Base-by-base conservation (phyloP, 2,113 vertebrate genomes). In the Hippopotamus amphibius region DNA sequence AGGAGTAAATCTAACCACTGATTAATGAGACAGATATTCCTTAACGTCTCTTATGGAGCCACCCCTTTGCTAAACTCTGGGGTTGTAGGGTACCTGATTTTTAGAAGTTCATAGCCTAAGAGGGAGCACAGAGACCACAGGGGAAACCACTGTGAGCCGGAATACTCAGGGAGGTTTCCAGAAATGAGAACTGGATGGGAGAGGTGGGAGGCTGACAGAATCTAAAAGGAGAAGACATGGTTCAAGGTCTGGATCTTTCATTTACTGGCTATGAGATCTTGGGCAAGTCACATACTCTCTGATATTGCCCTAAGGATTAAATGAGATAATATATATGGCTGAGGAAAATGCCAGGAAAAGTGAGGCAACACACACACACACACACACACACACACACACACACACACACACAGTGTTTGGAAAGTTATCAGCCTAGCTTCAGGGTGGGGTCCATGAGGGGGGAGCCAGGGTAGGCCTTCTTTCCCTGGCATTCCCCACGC, bases 221-320 rank as follows among this genome's bases (percentile, higher is more conserved):
- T 94, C 17, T 57, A 66, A 90, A 93, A 82, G 46, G 65, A 79
- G 37, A 80, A 50, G 68, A 71, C 53, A 61, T 9, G 14, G 41
- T 88, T 88, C 14, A 63, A 89, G 61, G 48, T 91, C 15, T 92
- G 53, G 33, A 33, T 69, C 48, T 95, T 95, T 95, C 48, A 33
- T 26, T 43, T 95, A 68, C 57, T 33, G 48, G 12, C 24, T 37
- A 41, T 94, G 74, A 68, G 84, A 92, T 83, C 55, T 87, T 72
- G 79, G 88, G 41, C 19, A 89, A 89, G 22, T 87, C 57, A 91
- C 13, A 59, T 43, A 74, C 81, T 89, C 77, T 84, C 12, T 43
- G 65, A 95, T 24, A 96, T 0, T 88, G 55, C 88, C 63, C 65
- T 79, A 92, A 81, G 50, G 69, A 84, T 71, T 90, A 91, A 96